Evolutionary conservation across 2,797 vertebrate species (phyloP).

Genomic region (Muscicapa striata): DNA sequence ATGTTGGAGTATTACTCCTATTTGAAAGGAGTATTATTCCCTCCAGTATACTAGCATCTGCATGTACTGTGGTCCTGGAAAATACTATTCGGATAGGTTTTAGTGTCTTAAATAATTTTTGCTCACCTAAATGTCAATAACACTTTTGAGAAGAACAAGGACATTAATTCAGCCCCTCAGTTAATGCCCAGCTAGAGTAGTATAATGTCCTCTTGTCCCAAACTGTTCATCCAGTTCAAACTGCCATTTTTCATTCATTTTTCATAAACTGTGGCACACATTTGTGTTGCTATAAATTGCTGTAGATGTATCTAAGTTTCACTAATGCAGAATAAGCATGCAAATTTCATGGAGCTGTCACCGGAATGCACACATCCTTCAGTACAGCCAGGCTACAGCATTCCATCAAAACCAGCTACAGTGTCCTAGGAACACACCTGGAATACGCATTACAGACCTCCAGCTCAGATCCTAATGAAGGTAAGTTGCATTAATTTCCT

Average conservation of each 20-base stretch:
- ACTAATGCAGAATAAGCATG: not conserved
- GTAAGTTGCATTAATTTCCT: not conserved
- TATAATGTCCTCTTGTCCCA: not conserved
- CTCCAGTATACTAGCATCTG: not conserved
- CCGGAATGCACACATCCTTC: not conserved
- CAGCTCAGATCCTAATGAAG: not conserved
- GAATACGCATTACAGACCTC: not conserved
- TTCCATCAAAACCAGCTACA: not conserved
- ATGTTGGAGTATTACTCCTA: not conserved
- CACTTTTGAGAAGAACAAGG: not conserved
- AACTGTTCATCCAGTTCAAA: not conserved
- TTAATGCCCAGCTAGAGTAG: not conserved
- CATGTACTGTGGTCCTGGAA: not conserved
- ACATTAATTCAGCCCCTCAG: not conserved
- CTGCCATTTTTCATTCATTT: not conserved
- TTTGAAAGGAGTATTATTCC: not conserved
- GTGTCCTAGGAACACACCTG: not conserved
- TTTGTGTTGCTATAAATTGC: not conserved
- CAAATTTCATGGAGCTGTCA: not conserved
- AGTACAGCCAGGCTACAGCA: fast-evolving
- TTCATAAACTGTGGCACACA: not conserved
- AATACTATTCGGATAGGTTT: not conserved
- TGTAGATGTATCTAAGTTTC: not conserved
- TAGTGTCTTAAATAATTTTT: not conserved
- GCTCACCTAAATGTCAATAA: not conserved